phyloP scores from a whole-genome alignment of 1,140 invertebrate species.

The Drosophila mayri region DNA sequence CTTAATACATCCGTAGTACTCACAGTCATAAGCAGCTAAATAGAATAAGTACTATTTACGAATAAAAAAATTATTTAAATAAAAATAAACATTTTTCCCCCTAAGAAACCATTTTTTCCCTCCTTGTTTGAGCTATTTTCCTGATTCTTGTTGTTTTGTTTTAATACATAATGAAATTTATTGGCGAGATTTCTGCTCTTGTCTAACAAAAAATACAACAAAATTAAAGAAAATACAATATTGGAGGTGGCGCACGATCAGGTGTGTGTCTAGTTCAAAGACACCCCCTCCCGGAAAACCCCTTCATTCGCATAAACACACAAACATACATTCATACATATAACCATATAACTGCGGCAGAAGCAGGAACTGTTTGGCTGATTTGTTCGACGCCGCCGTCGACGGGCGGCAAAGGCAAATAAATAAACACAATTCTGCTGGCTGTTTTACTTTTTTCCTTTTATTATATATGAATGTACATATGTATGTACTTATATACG shows the following conservation, averaged over 20 bases:
- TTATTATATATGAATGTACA: not conserved
- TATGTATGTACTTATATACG: not conserved
- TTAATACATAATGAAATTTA: constrained; percentile 25
- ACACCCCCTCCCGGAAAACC: constrained; percentile 8
- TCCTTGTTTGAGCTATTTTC: not conserved
- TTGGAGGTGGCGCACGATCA: constrained; percentile 45
- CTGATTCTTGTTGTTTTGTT: constrained; percentile 1
- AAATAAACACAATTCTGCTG: constrained; percentile 64
- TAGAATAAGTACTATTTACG: not conserved
- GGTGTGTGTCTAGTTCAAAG: constrained; percentile 42
- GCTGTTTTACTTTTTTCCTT: constrained; percentile 48
- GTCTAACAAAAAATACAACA: constrained; percentile 6
- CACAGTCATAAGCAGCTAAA: constrained; percentile 24
- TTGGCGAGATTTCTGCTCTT: constrained; percentile 27
- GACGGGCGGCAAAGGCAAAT: constrained; percentile 45
- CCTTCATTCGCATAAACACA: constrained; percentile 6
- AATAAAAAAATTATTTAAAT: not conserved
- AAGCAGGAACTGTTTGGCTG: constrained; percentile 80
- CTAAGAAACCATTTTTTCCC: not conserved
- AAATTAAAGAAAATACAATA: constrained; percentile 12
- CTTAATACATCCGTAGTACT: constrained; percentile 35
- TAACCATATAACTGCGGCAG: constrained; percentile 28
- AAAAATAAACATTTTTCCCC: not conserved
- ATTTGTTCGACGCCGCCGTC: constrained; percentile 57
- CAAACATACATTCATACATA: not conserved